Base-by-base conservation (phyloP, 2,888 invertebrate genomes). In the Onthophagus sagittarius region DNA sequence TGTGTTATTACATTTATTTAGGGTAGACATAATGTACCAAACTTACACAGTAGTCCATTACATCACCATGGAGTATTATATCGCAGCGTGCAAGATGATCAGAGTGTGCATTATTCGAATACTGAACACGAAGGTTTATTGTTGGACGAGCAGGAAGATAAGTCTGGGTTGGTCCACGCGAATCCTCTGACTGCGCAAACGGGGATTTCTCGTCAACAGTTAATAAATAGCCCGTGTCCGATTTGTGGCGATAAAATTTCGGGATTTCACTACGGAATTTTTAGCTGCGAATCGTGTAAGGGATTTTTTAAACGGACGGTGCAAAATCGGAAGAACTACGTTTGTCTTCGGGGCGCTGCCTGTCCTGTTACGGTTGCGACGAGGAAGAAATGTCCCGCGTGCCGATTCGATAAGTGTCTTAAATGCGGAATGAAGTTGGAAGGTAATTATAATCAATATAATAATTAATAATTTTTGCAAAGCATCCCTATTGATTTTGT, bases 221-320 rank as follows among this genome's bases (percentile, higher is more conserved):
- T 96, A 5, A 96, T 96, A 78, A 95, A 95, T 84, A 91, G 96
- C 79, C 97, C 97, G 0, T 97, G 97, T 82, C 97, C 97, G 11
- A 96, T 97, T 73, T 97, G 97, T 85, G 96, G 96, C 2, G 97
- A 97, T 86, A 95, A 96, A 84, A 97, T 97, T 83, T 96, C 96
- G 79, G 97, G 98, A 32, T 98, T 98, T 87, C 98, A 98, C 86
- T 98, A 98, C 85, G 98, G 98, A 9, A 98, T 98, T 80, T 98
- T 97, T 87, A 97, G 97, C 9, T 98, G 98, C 86, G 98, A 98
- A 84, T 96, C 96, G 15, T 98, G 98, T 86, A 98, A 98, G 86
- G 98, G 98, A 1, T 98, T 98, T 88, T 98, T 98, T 88, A 98
- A 98, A 86, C 89, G 98, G 75, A 98, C 98, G 15, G 98, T 98